Conservation (phyloP, 2,797 vertebrate species). For the Odontamblyopus lacepedii region DNA sequence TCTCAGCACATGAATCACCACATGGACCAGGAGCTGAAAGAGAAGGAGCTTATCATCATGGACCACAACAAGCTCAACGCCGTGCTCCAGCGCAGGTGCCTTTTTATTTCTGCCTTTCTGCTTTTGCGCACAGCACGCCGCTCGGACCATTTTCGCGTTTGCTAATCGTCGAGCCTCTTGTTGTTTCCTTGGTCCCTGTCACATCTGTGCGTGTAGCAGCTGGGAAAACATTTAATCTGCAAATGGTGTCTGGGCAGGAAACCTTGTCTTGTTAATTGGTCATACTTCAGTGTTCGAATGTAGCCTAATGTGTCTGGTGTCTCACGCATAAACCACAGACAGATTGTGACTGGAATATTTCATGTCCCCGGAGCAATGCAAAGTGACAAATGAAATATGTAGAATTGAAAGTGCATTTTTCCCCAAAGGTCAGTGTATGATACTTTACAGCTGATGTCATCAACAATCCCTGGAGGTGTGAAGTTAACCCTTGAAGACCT, state of each 20-base stretch:
- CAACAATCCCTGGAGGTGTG: too few species aligned
- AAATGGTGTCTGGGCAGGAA: constrained; percentile 39
- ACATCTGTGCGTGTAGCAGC: constrained; percentile 30
- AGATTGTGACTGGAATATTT: constrained; percentile 14
- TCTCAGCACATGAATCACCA: constrained; percentile 64
- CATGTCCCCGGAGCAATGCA: constrained; percentile 27
- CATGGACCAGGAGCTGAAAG: constrained; percentile 79
- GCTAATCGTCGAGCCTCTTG: constrained; percentile 31
- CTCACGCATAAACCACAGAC: constrained; percentile 22
- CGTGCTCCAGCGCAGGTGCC: constrained; percentile 62
- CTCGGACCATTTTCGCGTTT: constrained; percentile 1
- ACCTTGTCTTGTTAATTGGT: constrained; percentile 59
- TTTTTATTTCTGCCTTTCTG: neutral
- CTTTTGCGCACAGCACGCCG: constrained; percentile 7
- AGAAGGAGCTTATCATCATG: constrained; percentile 83
- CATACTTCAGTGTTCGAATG: constrained; percentile 51
- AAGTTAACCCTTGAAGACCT: too few species aligned
- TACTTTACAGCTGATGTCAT: too few species aligned
- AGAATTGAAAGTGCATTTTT: neutral
- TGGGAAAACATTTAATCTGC: constrained; percentile 51
- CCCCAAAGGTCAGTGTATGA: neutral
- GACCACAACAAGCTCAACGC: constrained; percentile 78
- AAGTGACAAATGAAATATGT: constrained; percentile 13
- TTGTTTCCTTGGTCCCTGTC: constrained; percentile 41
- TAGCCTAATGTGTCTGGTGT: constrained; percentile 39